A percentile compares a stretch with the other conserved stretches of the same genome.
phyloP scores from a whole-genome alignment of 2,797 vertebrate species.

The Nyctibius grandis region DNA sequence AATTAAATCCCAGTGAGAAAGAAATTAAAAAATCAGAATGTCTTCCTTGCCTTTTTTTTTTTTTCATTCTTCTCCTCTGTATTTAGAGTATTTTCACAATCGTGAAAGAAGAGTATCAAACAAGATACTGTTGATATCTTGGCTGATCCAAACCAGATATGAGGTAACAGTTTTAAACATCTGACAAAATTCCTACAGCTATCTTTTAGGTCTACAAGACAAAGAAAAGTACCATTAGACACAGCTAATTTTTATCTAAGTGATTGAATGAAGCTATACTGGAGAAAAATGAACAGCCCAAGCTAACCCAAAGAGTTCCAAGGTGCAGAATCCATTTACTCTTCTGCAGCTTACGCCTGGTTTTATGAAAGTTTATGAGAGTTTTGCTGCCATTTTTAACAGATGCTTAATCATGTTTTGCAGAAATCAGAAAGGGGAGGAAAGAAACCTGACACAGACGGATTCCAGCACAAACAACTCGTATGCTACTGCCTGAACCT shows the following conservation, averaged over 20 bases:
- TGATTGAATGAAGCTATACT: not conserved
- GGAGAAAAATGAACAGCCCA: not conserved
- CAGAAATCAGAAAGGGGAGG: not conserved
- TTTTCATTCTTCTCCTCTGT: not conserved
- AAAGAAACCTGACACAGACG: not conserved
- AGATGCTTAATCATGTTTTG: not conserved
- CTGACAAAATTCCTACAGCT: not conserved
- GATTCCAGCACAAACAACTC: not conserved
- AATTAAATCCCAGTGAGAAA: constrained; percentile 30
- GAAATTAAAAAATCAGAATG: not conserved
- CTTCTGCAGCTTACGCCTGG: not conserved
- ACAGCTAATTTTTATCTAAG: not conserved
- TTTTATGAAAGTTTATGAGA: not conserved
- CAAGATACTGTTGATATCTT: not conserved
- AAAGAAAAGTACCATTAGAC: not conserved
- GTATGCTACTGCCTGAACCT: not conserved
- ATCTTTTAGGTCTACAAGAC: not conserved
- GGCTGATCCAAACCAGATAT: not conserved
- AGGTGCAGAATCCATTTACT: not conserved
- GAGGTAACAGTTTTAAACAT: not conserved
- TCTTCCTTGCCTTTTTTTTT: not conserved
- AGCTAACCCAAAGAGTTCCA: not conserved
- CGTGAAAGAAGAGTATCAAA: not conserved
- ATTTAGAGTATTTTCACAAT: not conserved
- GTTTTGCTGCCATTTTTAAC: not conserved